Conservation (phyloP, 1,140 invertebrate genomes). For the Drosophila lacertosa region DNA sequence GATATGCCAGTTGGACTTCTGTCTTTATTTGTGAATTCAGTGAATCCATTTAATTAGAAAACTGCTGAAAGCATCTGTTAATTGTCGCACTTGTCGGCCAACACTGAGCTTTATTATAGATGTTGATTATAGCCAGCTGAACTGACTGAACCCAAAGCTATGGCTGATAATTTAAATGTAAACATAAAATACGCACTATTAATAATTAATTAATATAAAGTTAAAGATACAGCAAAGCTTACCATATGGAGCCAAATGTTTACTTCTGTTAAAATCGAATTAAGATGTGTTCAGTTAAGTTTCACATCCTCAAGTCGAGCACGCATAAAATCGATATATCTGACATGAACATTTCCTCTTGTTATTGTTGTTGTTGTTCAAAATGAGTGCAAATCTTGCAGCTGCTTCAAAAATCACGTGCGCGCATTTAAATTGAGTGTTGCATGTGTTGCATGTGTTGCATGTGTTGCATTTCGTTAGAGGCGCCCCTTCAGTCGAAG, state of each 20-base stretch:
- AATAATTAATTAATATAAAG: no score
- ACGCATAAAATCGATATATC: no score
- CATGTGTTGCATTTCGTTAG: constrained; percentile 27
- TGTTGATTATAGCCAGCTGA: background rate
- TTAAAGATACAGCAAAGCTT: no score
- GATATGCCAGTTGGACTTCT: constrained; percentile 64
- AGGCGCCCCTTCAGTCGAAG: constrained; percentile 28
- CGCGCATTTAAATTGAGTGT: constrained; percentile 53
- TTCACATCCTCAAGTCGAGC: no score
- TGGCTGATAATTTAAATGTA: no score
- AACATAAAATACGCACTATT: no score
- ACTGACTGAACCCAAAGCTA: background rate
- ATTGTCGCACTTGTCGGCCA: constrained; percentile 55
- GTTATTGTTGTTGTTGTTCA: no score
- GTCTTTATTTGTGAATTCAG: constrained; percentile 43
- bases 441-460: no score
- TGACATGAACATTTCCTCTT: no score
- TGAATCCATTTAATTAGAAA: constrained; percentile 71
- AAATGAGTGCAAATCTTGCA: constrained; percentile 42
- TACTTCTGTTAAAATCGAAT: no score
- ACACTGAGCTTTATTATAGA: background rate
- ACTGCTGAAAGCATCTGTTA: constrained; percentile 52
- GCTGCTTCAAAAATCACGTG: constrained; percentile 62
- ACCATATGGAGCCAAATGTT: no score
- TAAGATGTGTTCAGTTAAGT: no score